A percentile compares a stretch with the other conserved stretches of the same genome.
phyloP scores from a whole-genome alignment of 2,113 vertebrate species.

The Brienomyrus longianalis region DNA sequence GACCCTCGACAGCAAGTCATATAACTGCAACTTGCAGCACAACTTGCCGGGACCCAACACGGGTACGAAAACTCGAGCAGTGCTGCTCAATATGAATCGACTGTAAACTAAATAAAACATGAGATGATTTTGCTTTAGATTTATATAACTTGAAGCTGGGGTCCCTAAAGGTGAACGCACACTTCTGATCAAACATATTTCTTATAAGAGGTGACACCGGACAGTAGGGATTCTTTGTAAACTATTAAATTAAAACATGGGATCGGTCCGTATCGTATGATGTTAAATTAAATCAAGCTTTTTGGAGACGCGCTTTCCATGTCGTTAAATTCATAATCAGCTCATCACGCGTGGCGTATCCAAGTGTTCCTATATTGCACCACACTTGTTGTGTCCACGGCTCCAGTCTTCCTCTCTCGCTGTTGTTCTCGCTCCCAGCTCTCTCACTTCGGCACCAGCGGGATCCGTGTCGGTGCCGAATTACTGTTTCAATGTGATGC shows the following conservation, averaged over 20 bases:
- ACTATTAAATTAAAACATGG: background rate
- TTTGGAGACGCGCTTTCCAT: background rate
- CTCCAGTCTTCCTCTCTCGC: background rate
- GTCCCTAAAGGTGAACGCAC: background rate
- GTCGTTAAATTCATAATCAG: background rate
- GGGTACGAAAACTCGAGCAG: background rate
- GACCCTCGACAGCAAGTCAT: background rate
- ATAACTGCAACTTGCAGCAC: background rate
- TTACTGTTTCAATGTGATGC: background rate
- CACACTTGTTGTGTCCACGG: background rate
- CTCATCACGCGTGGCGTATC: background rate
- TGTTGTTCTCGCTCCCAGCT: background rate
- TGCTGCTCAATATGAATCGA: background rate
- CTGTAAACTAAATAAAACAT: background rate
- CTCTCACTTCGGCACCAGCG: conserved; percentile 3
- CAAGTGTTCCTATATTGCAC: background rate
- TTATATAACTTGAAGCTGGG: background rate
- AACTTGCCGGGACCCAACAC: background rate
- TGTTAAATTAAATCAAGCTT: background rate
- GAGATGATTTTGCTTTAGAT: background rate
- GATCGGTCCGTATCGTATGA: background rate
- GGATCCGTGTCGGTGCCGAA: background rate
- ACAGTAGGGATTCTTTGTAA: background rate
- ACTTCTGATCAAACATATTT: background rate
- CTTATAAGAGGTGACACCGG: background rate